Conservation (phyloP, 1,140 invertebrate genomes). For the Hyposmocoma kahamanoa region DNA sequence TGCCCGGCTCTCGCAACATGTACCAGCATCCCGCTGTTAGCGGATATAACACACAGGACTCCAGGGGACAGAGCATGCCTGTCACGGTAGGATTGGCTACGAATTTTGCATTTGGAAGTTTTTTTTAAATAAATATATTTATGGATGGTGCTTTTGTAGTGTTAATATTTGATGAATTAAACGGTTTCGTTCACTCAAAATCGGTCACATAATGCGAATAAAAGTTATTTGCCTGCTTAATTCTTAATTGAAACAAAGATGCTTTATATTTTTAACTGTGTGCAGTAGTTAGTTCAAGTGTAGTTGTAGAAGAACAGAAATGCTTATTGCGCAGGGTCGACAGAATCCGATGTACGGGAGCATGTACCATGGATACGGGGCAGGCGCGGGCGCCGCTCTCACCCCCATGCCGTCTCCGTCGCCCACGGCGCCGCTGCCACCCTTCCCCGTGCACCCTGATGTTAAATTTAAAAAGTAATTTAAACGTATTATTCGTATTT, state of each 20-base stretch:
- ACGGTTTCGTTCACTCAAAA: too few relatives aligned
- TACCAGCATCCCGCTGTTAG: constrained; percentile 64
- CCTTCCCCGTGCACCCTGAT: constrained; percentile 90
- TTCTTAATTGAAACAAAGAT: too few relatives aligned
- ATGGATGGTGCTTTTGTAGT: too few relatives aligned
- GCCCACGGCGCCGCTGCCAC: constrained; percentile 47
- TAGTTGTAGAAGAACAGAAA: constrained; percentile 8
- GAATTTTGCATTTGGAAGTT: too few relatives aligned
- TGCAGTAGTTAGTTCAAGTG: neutral
- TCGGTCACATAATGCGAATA: too few relatives aligned
- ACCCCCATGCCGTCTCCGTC: constrained; percentile 60
- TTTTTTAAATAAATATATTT: too few relatives aligned
- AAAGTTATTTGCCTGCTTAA: too few relatives aligned
- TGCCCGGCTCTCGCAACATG: constrained; percentile 46
- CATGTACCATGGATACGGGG: constrained; percentile 68
- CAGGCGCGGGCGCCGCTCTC: constrained; percentile 37
- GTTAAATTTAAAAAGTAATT: constrained; percentile 86
- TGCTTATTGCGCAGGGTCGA: constrained; percentile 40
- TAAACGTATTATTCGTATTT: too few relatives aligned
- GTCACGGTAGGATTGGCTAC: constrained; percentile 48
- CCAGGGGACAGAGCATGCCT: constrained; percentile 42
- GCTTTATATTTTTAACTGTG: too few relatives aligned
- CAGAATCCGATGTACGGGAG: constrained; percentile 61
- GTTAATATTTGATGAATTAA: too few relatives aligned
- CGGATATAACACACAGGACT: constrained; percentile 62